A percentile compares a stretch with the other conserved stretches of the same genome.
phyloP scores from a whole-genome alignment of 2,888 invertebrate species.

The Pimpla rufipes region DNA sequence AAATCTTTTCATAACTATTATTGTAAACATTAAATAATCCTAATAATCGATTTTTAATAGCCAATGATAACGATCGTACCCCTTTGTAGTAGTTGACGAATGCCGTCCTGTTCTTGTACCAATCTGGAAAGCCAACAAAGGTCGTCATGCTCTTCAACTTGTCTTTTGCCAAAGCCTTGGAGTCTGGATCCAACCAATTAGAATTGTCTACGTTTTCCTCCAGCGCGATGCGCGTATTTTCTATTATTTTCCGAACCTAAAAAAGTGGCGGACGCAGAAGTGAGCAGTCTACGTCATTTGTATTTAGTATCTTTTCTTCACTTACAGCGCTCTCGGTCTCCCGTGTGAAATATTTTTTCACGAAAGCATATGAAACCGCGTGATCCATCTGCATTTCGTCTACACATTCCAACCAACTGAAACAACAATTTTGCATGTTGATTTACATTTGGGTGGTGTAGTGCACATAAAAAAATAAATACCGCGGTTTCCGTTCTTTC shows the following conservation, averaged over 20 bases:
- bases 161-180: constrained; percentile 85
- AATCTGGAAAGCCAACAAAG: constrained; percentile 87
- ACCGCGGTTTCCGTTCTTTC: constrained; percentile 59
- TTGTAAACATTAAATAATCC: no score
- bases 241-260: constrained; percentile 86
- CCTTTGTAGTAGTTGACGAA: constrained; percentile 86
- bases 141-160: constrained; percentile 86
- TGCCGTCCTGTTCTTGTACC: constrained; percentile 85
- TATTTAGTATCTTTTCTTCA: not conserved
- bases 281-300: not conserved
- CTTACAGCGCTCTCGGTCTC: constrained; percentile 54
- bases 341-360: constrained; percentile 57
- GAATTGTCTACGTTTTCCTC: constrained; percentile 85
- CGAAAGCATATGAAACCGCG: constrained; percentile 59
- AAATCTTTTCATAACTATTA: no score
- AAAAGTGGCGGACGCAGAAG: not conserved
- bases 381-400: constrained; percentile 60
- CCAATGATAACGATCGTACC: constrained; percentile 76
- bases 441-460: not conserved
- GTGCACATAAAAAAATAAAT: no score
- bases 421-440: not conserved
- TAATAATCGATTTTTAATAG: no score
- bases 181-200: constrained; percentile 87
- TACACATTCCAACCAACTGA: constrained; percentile 63
- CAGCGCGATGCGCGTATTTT: constrained; percentile 86